A percentile compares a stretch with the other conserved stretches of the same genome.
Conservation (phyloP, 2,888 invertebrate genomes). For the Protophormia terraenovae region DNA sequence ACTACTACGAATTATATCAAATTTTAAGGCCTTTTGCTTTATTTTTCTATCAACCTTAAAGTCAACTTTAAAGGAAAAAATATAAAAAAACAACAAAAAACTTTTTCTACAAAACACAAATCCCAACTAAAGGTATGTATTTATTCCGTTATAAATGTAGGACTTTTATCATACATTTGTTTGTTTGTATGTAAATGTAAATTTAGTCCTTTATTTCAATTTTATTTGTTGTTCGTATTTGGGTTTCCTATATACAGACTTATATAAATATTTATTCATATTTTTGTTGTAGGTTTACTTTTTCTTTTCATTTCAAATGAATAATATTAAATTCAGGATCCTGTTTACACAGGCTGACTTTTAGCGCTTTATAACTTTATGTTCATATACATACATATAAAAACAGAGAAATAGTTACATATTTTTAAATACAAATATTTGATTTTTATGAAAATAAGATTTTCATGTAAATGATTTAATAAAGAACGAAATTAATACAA, state of each 20-base stretch:
- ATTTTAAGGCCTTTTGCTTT: slow-evolving; percentile 50
- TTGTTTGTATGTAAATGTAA: slow-evolving; percentile 18
- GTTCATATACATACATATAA: too few species aligned
- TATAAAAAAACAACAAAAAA: neutral
- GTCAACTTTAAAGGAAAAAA: slow-evolving; percentile 14
- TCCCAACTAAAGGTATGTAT: slow-evolving; percentile 65
- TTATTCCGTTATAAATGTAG: neutral
- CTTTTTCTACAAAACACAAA: slow-evolving; percentile 54
- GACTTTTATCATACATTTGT: neutral
- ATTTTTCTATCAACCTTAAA: slow-evolving; percentile 51
- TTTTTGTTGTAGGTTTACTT: neutral
- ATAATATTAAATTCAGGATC: slow-evolving; percentile 31
- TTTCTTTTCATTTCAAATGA: neutral
- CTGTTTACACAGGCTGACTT: slow-evolving; percentile 46
- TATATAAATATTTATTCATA: slow-evolving; percentile 40
- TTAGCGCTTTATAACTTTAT: slow-evolving; percentile 29
- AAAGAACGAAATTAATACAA: neutral
- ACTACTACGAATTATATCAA: slow-evolving; percentile 17
- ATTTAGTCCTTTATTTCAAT: slow-evolving; percentile 50
- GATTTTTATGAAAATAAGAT: neutral
- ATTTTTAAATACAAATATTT: neutral
- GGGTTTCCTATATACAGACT: slow-evolving; percentile 13
- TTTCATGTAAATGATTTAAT: neutral
- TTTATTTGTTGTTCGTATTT: too few species aligned
- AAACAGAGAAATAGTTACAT: neutral